Evolutionary conservation across 2,888 invertebrate species (phyloP), one percentile per base, ranked within the genome.

Genomic region (Hyppa rectilinea): DNA sequence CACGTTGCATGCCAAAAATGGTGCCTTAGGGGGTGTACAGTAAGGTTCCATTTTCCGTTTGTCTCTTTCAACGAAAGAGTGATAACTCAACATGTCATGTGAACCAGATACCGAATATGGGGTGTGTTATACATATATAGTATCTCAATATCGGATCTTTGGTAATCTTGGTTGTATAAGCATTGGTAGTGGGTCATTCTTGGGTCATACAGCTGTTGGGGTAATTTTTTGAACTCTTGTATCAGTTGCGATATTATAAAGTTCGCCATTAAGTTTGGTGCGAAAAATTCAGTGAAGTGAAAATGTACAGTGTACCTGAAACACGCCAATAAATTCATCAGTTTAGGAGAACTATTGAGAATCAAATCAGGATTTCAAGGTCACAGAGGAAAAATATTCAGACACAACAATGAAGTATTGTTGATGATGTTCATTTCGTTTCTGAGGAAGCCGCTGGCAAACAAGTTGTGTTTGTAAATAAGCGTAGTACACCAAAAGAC

Each of bases 401-500:
- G n/a, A 47, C 4, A 56, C 14, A 36, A 61, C 12, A 50, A 47
- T 3, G n/a, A n/a, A 14, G 10, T 38, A 12, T 45, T 26, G 26
- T 26, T 29, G 14, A 31, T 29, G 12, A 29, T 36, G 1, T 43
- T 34, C 5, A 34, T 49, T 53, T 47, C 10, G 23, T 62, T 52
- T 31, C 12, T 9, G 20, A 59, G 10, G 12, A 36, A 31, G 31
- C 12, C 20, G 36, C 50, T 47, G 20, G 31, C 75, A 74, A 55
- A 63, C 36, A 64, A 40, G 29, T 58, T 56, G n/a, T 40, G 43
- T 40, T 38, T 45, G 20, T 36, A 50, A 50, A 69, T 23, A 78
- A 81, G 70, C 55, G 40, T 9, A 49, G 26, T 68, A 49, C 56
- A 64, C 52, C 34, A 66, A 75, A 80, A 56, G 23, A 61, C 62